Percentiles rank a stretch among this genome's conserved stretches.
Evolutionary conservation across 92 coral and sea anemone species (phyloP).

Genomic region (Phenganax stokvisi): DNA sequence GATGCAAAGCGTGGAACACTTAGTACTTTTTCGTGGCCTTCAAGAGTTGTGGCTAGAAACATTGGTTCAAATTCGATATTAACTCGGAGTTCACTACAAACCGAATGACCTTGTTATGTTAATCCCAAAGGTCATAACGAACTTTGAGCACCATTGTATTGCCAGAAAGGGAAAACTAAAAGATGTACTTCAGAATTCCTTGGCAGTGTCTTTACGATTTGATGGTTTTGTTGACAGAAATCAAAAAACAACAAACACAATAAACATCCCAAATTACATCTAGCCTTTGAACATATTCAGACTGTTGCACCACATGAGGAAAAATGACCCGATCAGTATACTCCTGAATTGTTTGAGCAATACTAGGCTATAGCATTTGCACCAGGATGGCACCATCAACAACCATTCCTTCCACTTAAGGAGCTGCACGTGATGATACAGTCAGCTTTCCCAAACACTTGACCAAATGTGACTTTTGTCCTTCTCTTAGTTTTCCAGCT

Average conservation of each 20-base stretch:
- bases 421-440: too few relatives aligned
- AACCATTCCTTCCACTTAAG: too few relatives aligned
- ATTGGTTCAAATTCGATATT: slow-evolving; percentile 5
- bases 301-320: too few relatives aligned
- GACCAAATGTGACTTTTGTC: too few relatives aligned
- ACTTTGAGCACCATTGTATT: neutral
- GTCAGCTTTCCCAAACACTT: too few relatives aligned
- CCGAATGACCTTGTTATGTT: slow-evolving; percentile 4
- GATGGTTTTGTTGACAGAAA: slow-evolving; percentile 2
- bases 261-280: too few relatives aligned
- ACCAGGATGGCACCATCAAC: too few relatives aligned
- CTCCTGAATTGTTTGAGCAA: too few relatives aligned
- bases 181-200: slow-evolving; percentile 14
- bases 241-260: neutral
- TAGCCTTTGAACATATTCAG: too few relatives aligned
- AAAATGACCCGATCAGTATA: too few relatives aligned
- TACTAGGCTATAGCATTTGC: too few relatives aligned
- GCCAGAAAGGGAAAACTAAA: neutral
- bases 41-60: slow-evolving; percentile 13
- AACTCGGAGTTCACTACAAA: slow-evolving; percentile 5
- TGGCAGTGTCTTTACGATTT: slow-evolving; percentile 15
- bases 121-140: slow-evolving; percentile 2
- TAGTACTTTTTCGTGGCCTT: slow-evolving; percentile 9
- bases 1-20: slow-evolving; percentile 13
- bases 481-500: too few relatives aligned